Evolutionary conservation across 2,888 invertebrate species (phyloP).

Genomic region (Peribatodes rhomboidaria): DNA sequence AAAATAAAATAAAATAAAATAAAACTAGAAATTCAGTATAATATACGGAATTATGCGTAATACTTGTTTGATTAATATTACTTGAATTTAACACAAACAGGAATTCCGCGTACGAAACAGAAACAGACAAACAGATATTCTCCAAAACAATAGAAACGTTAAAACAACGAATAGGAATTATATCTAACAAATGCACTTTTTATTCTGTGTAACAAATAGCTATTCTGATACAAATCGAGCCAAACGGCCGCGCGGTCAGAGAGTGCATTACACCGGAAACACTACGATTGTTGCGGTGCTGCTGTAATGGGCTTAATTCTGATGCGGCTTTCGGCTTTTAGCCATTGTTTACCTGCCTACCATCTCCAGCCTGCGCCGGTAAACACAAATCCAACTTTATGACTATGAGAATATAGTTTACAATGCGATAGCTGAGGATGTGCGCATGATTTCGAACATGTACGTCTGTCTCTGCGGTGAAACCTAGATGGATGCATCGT

Average conservation of each 20-base stretch:
- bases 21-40: too few species aligned
- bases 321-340: slow-evolving; percentile 84
- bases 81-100: too few species aligned
- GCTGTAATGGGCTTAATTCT: slow-evolving; percentile 82
- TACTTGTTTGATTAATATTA: too few species aligned
- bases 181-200: too few species aligned
- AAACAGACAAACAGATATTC: too few species aligned
- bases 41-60: too few species aligned
- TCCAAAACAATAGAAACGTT: too few species aligned
- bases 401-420: neutral
- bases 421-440: neutral
- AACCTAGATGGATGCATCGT: neutral
- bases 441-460: neutral
- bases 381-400: slow-evolving; percentile 2
- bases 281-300: slow-evolving; percentile 75
- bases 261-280: slow-evolving; percentile 75
- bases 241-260: slow-evolving; percentile 44
- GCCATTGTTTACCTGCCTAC: slow-evolving; percentile 79
- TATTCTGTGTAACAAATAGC: neutral
- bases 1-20: too few species aligned
- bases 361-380: slow-evolving; percentile 39
- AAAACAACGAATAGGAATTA: too few species aligned
- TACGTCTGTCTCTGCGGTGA: neutral
- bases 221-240: slow-evolving; percentile 5
- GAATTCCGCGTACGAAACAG: too few species aligned